phyloP scores from a whole-genome alignment of 2,797 vertebrate genomes.

The Lacerta agilis region DNA sequence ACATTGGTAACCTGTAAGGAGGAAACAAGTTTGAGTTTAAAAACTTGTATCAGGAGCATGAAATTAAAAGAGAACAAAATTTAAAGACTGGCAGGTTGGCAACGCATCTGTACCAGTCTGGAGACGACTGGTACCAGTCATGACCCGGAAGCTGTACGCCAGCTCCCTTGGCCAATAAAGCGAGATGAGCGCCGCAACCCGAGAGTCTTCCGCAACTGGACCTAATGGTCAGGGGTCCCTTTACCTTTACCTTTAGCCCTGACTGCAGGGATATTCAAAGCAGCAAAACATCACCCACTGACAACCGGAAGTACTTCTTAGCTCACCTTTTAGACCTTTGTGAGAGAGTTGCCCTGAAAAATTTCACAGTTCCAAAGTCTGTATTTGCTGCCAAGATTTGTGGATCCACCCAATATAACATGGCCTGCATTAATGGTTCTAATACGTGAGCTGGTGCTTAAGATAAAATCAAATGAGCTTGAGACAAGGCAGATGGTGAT shows the following conservation, averaged over 20 bases:
- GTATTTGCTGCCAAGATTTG: background rate
- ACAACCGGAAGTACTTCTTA: fast-evolving
- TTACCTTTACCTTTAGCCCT: background rate
- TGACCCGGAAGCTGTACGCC: no score
- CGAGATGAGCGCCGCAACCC: no score
- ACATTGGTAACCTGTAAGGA: no score
- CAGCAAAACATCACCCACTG: fast-evolving
- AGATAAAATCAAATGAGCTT: background rate
- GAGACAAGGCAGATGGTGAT: background rate
- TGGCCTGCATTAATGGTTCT: background rate
- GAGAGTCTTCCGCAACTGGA: no score
- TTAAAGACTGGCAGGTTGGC: no score
- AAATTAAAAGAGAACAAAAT: no score
- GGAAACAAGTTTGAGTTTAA: no score
- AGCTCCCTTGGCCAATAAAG: no score
- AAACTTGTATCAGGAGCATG: no score
- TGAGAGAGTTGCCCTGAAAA: background rate
- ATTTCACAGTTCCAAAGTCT: background rate
- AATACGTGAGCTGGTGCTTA: background rate
- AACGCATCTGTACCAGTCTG: no score
- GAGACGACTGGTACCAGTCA: no score
- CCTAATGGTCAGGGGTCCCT: no score
- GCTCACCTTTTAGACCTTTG: background rate
- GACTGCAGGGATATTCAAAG: background rate
- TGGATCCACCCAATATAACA: background rate